These are phyloP conservation scores for Calcarius ornatus DNA, from an alignment of 2,113 vertebrate species.

Conservation along the genomic window DNA sequence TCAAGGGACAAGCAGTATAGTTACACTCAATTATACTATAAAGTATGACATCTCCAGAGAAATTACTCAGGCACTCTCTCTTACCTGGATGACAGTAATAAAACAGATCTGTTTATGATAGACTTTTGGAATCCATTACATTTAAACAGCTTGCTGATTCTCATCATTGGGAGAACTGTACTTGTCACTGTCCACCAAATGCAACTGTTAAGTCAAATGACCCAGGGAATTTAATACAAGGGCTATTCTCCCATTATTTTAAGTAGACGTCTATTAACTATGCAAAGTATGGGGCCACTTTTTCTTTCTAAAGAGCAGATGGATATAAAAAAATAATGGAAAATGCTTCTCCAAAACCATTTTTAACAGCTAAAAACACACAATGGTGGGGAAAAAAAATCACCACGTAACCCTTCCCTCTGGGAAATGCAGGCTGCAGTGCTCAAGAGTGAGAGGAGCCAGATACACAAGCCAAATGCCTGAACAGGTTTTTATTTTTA, in stretches of 20 bases:
- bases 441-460: background rate
- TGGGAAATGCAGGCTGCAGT: background rate
- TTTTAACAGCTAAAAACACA: background rate
- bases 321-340: background rate
- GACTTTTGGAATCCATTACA: constrained; percentile 49
- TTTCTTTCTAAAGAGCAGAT: background rate
- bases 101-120: constrained; percentile 65
- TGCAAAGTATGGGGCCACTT: background rate
- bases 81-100: constrained; percentile 65
- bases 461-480: background rate
- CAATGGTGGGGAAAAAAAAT: background rate
- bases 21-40: constrained; percentile 66
- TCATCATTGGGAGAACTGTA: background rate
- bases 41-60: constrained; percentile 65
- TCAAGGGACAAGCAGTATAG: constrained; percentile 37
- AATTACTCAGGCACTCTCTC: constrained; percentile 49
- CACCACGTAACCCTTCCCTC: background rate
- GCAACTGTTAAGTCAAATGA: constrained; percentile 41
- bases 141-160: constrained; percentile 55
- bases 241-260: constrained; percentile 17
- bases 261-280: constrained; percentile 31
- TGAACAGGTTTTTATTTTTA: background rate
- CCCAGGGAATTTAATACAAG: background rate
- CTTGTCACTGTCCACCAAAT: constrained; percentile 27
- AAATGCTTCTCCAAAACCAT: background rate